Conservation (phyloP, 2,113 vertebrate genomes). For the Hippopotamus amphibius region DNA sequence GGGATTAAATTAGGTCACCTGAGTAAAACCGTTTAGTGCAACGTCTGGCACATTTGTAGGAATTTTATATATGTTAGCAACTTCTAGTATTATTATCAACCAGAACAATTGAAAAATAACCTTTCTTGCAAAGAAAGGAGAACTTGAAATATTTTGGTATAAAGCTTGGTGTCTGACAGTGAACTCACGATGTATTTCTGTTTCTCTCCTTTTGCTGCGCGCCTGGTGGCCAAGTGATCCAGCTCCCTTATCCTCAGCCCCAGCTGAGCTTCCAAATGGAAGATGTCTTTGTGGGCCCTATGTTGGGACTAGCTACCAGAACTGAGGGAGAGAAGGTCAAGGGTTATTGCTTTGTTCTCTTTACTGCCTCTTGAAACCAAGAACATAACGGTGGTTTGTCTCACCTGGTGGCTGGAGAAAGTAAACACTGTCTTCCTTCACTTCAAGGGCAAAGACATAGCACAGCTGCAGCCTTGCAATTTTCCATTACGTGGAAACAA, state of each 20-base stretch:
- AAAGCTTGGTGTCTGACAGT: not conserved
- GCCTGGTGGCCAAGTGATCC: not conserved
- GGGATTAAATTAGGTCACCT: not conserved
- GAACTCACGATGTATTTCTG: not conserved
- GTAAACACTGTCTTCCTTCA: not conserved
- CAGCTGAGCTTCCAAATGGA: not conserved
- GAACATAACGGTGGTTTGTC: not conserved
- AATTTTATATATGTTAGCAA: not conserved
- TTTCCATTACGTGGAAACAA: not conserved
- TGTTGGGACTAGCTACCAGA: not conserved
- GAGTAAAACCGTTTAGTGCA: not conserved
- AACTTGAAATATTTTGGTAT: not conserved
- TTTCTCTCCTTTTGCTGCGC: not conserved
- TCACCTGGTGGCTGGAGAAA: not conserved
- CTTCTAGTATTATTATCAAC: not conserved
- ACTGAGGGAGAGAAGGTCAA: not conserved
- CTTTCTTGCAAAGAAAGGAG: constrained; percentile 16
- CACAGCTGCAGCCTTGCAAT: not conserved
- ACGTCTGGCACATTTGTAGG: not conserved
- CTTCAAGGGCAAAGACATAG: not conserved
- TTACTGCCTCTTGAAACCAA: not conserved
- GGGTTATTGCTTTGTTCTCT: not conserved
- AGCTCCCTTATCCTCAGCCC: not conserved
- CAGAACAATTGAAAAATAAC: not conserved
- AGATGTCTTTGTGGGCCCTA: not conserved